A percentile compares a stretch with the other conserved stretches of the same genome.
Evolutionary conservation across 2,113 vertebrate genomes (phyloP).

Genomic region (Irena cyanogastra): DNA sequence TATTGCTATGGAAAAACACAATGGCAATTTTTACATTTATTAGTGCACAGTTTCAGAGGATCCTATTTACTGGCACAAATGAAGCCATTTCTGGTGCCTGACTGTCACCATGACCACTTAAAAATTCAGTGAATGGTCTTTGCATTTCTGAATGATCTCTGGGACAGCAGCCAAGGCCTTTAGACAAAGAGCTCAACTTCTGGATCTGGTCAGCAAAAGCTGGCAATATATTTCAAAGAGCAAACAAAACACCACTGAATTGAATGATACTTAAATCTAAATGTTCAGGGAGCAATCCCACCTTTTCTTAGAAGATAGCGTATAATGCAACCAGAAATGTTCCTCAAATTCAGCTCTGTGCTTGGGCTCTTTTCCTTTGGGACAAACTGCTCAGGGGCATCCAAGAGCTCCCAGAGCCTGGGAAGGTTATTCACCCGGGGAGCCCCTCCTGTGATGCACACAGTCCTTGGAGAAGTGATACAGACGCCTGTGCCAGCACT

Average conservation of each 20-base stretch:
- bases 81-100: neutral
- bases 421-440: neutral
- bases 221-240: neutral
- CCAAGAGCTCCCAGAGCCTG: neutral
- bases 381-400: neutral
- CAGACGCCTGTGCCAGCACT: neutral
- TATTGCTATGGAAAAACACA: neutral
- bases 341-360: neutral
- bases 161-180: constrained; percentile 26
- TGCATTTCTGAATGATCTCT: neutral
- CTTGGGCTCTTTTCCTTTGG: neutral
- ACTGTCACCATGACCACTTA: neutral
- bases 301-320: neutral
- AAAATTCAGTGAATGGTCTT: neutral
- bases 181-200: neutral
- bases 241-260: neutral
- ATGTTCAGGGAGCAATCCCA: neutral
- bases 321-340: neutral
- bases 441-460: rapidly evolving
- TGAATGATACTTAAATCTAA: neutral
- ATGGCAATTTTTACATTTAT: neutral
- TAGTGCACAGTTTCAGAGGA: neutral
- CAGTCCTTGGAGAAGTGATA: neutral
- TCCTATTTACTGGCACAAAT: neutral
- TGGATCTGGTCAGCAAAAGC: neutral